A percentile compares a stretch with the other conserved stretches of the same genome.
phyloP scores from a whole-genome alignment of 37 sponge, comb jelly and placozoan genomes.

The Oscarella lobularis region DNA sequence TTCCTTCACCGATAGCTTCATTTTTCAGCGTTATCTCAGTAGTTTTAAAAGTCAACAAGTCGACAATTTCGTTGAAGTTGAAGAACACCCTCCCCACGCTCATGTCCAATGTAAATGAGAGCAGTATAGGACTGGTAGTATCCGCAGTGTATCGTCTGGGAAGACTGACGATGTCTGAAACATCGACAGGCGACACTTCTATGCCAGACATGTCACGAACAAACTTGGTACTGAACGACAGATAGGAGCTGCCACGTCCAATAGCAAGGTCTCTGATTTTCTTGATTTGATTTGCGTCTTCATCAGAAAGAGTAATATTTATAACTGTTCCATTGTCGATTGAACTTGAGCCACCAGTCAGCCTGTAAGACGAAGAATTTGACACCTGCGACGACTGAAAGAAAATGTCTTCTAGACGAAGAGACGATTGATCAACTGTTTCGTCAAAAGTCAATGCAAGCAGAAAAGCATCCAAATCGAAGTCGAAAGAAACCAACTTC shows the following conservation, averaged over 20 bases:
- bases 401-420: conserved; percentile 17
- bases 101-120: conserved; percentile 45
- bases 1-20: not conserved
- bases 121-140: conserved; percentile 53
- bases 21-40: conserved; percentile 27
- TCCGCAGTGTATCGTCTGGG: conserved; percentile 62
- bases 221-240: conserved; percentile 12
- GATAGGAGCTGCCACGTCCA: conserved; percentile 23
- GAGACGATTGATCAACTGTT: conserved; percentile 48
- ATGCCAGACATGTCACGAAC: conserved; percentile 64
- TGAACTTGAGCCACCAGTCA: conserved; percentile 45
- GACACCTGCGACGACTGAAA: not conserved
- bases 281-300: conserved; percentile 54
- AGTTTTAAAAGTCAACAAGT: conserved; percentile 34
- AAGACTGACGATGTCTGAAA: not conserved
- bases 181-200: conserved; percentile 5
- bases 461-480: conserved; percentile 52
- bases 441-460: conserved; percentile 78
- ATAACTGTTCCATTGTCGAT: conserved; percentile 44
- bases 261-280: conserved; percentile 53
- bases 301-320: conserved; percentile 19
- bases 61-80: conserved; percentile 70
- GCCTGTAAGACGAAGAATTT: conserved; percentile 10
- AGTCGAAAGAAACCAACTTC: conserved; percentile 26
- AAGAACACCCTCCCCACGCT: conserved; percentile 38